Base-by-base conservation (phyloP, 2,797 vertebrate genomes). In the Neopelma chrysocephalum region DNA sequence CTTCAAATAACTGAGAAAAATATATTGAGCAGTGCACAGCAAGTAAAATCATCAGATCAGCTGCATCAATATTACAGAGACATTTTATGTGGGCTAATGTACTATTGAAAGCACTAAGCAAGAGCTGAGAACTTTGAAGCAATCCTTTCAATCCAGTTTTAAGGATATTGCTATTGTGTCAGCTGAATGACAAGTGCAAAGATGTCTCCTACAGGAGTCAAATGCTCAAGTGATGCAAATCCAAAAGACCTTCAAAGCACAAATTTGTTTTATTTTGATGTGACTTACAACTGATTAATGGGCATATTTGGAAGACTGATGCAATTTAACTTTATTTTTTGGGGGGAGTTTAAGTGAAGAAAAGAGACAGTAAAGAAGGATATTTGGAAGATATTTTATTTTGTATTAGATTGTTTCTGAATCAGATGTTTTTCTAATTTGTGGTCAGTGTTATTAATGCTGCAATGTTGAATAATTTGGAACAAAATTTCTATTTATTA, bases 131-230 rank as follows among this genome's bases (percentile, higher is more conserved):
- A 15, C 31, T 82, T 82, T 86, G 54, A 86, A 86, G n/a, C 38
- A 82, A 60, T 50, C 15, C 11, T 61, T 69, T 77, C 58, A 77
- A 89, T 80, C 23, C 15, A 65, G 11, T 86, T 92, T 90, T 78
- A 72, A 92, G 72, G 22, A 43, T 77, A 72, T 50, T 53, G 64
- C 57, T 78, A n/a, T 87, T 53, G 15, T 54, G 40, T 51, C 53
- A 81, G 61, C 81, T 90, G 71, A 90, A 87, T 61, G 75, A 54
- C 62, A 90, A 84, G 48, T 51, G 51, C 76, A 95, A 88, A 82
- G 34, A 43, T 62, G 23, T 71, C 11, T 65, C 23, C 36, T 80
- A 9, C 1, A 27, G 32, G 31, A 90, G 36, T 51, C 38, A 81
- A 89, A 58, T 15, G 29, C 15, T 48, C 20, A 48, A 68, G 29